Conservation (phyloP, 2,888 invertebrate genomes). For the Chesias legatella region DNA sequence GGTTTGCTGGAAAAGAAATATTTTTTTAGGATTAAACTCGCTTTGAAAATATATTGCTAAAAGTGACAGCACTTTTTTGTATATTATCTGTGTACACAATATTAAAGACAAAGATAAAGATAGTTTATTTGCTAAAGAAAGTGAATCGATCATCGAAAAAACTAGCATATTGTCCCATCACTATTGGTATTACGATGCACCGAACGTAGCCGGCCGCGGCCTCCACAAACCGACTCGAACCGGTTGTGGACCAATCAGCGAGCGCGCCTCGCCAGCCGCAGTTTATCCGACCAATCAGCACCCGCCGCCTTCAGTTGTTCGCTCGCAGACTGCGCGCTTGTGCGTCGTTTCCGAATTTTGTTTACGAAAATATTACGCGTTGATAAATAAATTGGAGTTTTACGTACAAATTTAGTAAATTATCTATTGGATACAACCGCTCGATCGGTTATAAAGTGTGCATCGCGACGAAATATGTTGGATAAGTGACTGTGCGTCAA, state of each 20-base stretch:
- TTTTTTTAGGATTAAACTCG: too few relatives aligned
- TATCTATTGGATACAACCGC: slow-evolving; percentile 3
- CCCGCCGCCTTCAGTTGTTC: slow-evolving; percentile 56
- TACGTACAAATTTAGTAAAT: too few relatives aligned
- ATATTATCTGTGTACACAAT: too few relatives aligned
- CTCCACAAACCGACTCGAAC: slow-evolving; percentile 68
- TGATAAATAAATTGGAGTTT: slow-evolving; percentile 34
- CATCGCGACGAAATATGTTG: slow-evolving; percentile 59
- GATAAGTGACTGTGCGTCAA: slow-evolving; percentile 48
- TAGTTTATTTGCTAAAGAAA: too few relatives aligned
- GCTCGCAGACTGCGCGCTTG: slow-evolving; percentile 46
- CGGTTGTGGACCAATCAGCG: slow-evolving; percentile 67
- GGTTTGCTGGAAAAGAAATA: too few relatives aligned
- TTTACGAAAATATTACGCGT: slow-evolving; percentile 40
- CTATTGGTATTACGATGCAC: slow-evolving; percentile 53
- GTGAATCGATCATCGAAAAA: slow-evolving; percentile 32
- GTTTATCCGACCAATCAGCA: slow-evolving; percentile 71
- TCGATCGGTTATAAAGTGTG: slow-evolving; percentile 32
- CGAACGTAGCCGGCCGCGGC: slow-evolving; percentile 68
- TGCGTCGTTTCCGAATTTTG: slow-evolving; percentile 45
- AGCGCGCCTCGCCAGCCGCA: slow-evolving; percentile 61
- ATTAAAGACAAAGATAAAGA: too few relatives aligned
- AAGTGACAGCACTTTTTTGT: too few relatives aligned
- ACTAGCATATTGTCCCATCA: slow-evolving; percentile 45
- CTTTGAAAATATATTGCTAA: too few relatives aligned